Percentiles rank a stretch among this genome's conserved stretches.
These are phyloP conservation scores for Gallinago undulata DNA, from an alignment of 2,113 vertebrate species.

Conservation along the genomic window DNA sequence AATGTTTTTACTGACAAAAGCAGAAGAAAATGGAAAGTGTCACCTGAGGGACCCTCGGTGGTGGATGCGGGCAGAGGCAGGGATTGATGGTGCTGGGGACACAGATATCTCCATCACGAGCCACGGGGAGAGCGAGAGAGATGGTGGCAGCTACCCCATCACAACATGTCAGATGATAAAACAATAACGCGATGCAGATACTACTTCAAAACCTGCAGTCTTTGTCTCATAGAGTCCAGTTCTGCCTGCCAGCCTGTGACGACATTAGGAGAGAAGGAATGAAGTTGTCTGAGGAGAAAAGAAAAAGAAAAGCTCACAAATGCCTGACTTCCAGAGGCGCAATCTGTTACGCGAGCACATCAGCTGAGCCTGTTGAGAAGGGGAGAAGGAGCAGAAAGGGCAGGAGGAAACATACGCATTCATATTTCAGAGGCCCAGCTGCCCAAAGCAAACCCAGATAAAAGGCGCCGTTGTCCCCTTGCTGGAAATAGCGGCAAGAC, in stretches of 20 bases:
- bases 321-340: fast-evolving
- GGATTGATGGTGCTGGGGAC: not conserved
- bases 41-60: not conserved
- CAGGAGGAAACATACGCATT: not conserved
- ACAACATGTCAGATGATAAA: not conserved
- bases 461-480: not conserved
- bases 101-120: not conserved
- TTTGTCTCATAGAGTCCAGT: not conserved
- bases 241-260: not conserved
- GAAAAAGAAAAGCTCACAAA: not conserved
- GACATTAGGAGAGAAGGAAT: not conserved
- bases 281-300: not conserved
- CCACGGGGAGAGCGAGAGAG: not conserved
- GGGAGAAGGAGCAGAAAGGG: not conserved
- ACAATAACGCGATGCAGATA: not conserved
- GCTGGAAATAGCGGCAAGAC: not conserved
- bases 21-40: not conserved
- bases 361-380: not conserved
- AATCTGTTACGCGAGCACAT: not conserved
- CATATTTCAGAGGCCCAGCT: not conserved
- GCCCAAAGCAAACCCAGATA: constrained; percentile 4
- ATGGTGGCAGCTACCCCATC: not conserved
- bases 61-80: not conserved
- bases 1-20: constrained; percentile 7
- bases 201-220: not conserved